phyloP scores from a whole-genome alignment of 2,113 vertebrate species.

The Eptesicus fuscus region DNA sequence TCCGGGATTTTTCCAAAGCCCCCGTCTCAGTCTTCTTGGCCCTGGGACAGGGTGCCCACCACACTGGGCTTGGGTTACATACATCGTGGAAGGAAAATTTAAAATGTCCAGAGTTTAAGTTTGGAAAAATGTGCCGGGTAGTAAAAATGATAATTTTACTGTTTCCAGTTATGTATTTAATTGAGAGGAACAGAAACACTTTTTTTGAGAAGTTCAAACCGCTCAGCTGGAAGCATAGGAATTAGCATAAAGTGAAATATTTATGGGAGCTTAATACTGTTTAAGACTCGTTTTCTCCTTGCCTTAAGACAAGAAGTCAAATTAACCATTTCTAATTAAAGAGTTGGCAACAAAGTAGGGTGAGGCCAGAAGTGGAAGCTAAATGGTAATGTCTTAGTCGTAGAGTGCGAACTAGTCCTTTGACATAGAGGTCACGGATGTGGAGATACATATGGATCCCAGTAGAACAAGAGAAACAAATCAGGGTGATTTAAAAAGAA shows the following conservation, averaged over 20 bases:
- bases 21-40: not conserved
- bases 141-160: conserved; percentile 42
- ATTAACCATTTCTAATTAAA: conserved; percentile 79
- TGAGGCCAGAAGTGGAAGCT: conserved; percentile 39
- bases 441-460: conserved; percentile 11
- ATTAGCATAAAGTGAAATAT: conserved; percentile 81
- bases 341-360: conserved; percentile 56
- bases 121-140: conserved; percentile 13
- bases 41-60: not conserved
- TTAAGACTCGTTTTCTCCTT: conserved; percentile 79
- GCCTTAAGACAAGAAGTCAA: conserved; percentile 71
- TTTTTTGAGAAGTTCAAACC: conserved; percentile 69
- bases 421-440: conserved; percentile 18
- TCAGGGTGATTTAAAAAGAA: not conserved
- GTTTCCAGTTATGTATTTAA: conserved; percentile 70
- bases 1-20: conserved; percentile 63
- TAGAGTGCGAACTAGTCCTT: conserved; percentile 26
- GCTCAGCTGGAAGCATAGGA: conserved; percentile 75
- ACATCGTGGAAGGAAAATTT: conserved; percentile 21
- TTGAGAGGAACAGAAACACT: conserved; percentile 59
- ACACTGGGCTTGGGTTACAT: not conserved
- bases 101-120: not conserved
- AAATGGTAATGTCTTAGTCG: not conserved
- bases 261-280: conserved; percentile 77
- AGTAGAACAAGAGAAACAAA: not conserved